phyloP scores from a whole-genome alignment of 37 sponge, comb jelly and placozoan genomes.

The Halichondria panicea region DNA sequence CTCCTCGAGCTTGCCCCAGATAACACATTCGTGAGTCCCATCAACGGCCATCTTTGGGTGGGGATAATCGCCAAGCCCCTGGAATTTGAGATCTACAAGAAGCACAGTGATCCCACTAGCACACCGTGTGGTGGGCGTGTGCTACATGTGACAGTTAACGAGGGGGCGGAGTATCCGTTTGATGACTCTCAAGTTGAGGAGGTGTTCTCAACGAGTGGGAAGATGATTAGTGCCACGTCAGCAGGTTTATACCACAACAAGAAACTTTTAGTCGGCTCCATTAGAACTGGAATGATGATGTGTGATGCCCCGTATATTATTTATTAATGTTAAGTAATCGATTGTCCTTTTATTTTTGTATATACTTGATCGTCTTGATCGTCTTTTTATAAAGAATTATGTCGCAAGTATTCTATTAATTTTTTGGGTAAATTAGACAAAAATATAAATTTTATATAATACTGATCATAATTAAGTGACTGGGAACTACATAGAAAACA shows the following conservation, averaged over 20 bases:
- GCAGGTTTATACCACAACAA: constrained; percentile 1
- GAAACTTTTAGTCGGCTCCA: constrained; percentile 23
- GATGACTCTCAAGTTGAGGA: constrained; percentile 17
- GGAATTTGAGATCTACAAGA: background rate
- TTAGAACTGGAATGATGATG: constrained; percentile 5
- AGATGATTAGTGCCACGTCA: background rate
- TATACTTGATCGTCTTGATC: too few relatives aligned
- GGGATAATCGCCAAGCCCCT: constrained; percentile 2
- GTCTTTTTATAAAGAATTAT: too few relatives aligned
- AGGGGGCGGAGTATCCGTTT: constrained; percentile 24
- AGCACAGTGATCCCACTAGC: background rate
- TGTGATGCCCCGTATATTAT: constrained; percentile 29
- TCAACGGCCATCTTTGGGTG: constrained; percentile 38
- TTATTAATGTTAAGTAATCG: too few relatives aligned
- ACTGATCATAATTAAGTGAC: too few relatives aligned
- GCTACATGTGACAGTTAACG: constrained; percentile 25
- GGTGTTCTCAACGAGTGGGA: constrained; percentile 21
- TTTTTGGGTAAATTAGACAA: constrained; percentile 1
- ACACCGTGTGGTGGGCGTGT: background rate
- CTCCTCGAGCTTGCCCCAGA: constrained; percentile 12
- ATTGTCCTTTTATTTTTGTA: too few relatives aligned
- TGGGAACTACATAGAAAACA: too few relatives aligned
- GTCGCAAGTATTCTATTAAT: too few relatives aligned
- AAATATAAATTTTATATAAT: background rate
- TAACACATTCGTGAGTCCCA: constrained; percentile 28